Percentiles rank a stretch among this genome's conserved stretches.
phyloP scores from a whole-genome alignment of 2,888 invertebrate genomes.

The Athalia cordata region DNA sequence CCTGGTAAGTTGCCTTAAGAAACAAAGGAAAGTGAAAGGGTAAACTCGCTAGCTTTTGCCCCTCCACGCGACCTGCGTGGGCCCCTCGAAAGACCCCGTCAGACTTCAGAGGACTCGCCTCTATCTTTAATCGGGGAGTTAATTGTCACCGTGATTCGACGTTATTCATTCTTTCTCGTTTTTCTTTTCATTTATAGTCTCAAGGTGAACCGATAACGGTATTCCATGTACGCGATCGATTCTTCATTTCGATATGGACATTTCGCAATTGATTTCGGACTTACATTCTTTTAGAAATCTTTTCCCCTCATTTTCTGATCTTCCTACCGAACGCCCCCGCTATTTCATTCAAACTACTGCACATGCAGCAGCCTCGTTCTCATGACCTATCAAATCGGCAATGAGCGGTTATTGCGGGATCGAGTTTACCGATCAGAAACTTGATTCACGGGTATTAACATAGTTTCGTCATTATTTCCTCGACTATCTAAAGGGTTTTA shows the following conservation, averaged over 20 bases:
- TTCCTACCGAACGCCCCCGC: background rate
- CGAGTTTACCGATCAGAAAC: no score
- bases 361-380: background rate
- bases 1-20: slow-evolving; percentile 65
- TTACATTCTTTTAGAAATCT: background rate
- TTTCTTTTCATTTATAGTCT: background rate
- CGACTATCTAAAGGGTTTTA: no score
- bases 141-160: slow-evolving; percentile 31
- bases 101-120: background rate
- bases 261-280: background rate
- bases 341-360: slow-evolving; percentile 10
- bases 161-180: background rate
- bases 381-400: slow-evolving; percentile 29
- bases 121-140: slow-evolving; percentile 27
- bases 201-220: slow-evolving; percentile 38
- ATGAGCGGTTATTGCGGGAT: background rate
- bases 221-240: background rate
- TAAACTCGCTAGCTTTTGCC: slow-evolving; percentile 27
- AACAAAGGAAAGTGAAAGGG: slow-evolving; percentile 70
- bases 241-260: background rate
- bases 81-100: slow-evolving; percentile 34
- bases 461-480: no score
- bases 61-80: slow-evolving; percentile 45
- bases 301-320: background rate
- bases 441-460: no score